phyloP scores from a whole-genome alignment of 2,113 vertebrate species.

The Oncorhynchus tshawytscha region DNA sequence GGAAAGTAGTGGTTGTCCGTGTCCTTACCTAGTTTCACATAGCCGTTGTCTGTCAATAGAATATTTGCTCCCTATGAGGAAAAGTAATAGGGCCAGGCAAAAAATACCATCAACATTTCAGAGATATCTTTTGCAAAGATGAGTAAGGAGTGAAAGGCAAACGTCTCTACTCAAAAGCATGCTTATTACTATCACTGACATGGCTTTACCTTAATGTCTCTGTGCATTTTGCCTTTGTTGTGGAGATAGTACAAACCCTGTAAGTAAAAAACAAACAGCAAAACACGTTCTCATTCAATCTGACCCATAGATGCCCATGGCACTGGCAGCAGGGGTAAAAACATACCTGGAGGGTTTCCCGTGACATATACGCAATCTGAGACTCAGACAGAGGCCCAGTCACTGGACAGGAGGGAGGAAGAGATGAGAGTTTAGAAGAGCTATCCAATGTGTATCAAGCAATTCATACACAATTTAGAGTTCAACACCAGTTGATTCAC shows the following conservation, averaged over 20 bases:
- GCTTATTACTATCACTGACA: not conserved
- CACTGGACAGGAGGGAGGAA: conserved; percentile 71
- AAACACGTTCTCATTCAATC: not conserved
- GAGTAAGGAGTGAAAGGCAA: conserved; percentile 9
- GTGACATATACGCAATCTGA: conserved; percentile 96
- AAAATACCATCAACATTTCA: conserved; percentile 4
- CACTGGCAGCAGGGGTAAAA: not conserved
- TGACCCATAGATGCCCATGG: not conserved
- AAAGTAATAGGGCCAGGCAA: conserved; percentile 8
- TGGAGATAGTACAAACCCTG: conserved; percentile 80
- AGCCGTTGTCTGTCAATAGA: conserved; percentile 95
- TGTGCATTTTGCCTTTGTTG: conserved; percentile 81
- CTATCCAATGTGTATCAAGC: not conserved
- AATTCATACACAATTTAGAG: not conserved
- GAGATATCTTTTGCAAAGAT: conserved; percentile 4
- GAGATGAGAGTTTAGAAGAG: not conserved
- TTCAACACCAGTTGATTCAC: not conserved
- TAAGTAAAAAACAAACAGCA: not conserved
- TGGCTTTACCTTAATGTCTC: conserved; percentile 77
- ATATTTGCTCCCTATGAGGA: conserved; percentile 96
- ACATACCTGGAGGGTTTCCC: conserved; percentile 96
- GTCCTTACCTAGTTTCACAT: conserved; percentile 94
- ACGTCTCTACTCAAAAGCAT: not conserved
- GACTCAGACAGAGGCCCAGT: conserved; percentile 95
- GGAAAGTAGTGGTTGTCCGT: conserved; percentile 84